phyloP scores from a whole-genome alignment of 2,888 invertebrate genomes.

The Zaprionus bogoriensis region DNA sequence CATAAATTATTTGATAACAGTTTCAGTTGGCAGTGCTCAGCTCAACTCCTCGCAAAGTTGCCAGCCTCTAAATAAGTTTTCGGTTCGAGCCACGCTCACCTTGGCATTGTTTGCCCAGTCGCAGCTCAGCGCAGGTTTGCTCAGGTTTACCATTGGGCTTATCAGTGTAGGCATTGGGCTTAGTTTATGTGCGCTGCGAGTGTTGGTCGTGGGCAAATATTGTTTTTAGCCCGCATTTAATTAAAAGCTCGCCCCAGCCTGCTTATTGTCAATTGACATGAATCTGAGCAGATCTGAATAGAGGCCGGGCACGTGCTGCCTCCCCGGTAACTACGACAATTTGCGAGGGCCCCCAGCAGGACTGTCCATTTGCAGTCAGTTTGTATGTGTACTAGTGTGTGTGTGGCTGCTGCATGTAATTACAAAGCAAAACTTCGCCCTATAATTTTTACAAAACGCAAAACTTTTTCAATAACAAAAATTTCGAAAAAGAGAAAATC shows the following conservation, averaged over 20 bases:
- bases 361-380: constrained; percentile 9
- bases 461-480: constrained; percentile 75
- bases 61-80: constrained; percentile 75
- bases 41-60: not conserved
- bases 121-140: constrained; percentile 30
- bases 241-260: constrained; percentile 43
- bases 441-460: constrained; percentile 65
- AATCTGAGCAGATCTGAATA: not conserved
- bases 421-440: constrained; percentile 71
- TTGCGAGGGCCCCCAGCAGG: no score
- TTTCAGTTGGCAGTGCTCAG: constrained; percentile 31
- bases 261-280: not conserved
- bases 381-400: constrained; percentile 10
- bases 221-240: constrained; percentile 44
- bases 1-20: constrained; percentile 77
- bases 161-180: constrained; percentile 56
- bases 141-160: constrained; percentile 64
- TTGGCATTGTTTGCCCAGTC: constrained; percentile 43
- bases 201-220: constrained; percentile 58
- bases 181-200: constrained; percentile 47
- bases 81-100: no score
- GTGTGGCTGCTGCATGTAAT: constrained; percentile 59
- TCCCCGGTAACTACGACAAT: no score
- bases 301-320: no score
- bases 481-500: constrained; percentile 22